Evolutionary conservation across 2,888 invertebrate genomes (phyloP).

Genomic region (Caenorhabditis sp.): DNA sequence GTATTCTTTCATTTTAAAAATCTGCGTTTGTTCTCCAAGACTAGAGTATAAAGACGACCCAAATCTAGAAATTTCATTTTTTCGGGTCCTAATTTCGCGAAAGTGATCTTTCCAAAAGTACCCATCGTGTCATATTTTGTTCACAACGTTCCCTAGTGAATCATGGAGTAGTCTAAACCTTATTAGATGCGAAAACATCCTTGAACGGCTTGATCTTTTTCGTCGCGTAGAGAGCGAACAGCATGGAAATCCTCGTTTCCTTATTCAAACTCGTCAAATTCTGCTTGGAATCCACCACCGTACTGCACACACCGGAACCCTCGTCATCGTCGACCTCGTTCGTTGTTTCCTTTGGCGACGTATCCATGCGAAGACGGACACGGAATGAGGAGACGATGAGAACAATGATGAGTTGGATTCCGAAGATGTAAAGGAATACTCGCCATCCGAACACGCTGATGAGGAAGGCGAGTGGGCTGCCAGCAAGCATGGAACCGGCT

Average conservation of each 20-base stretch:
- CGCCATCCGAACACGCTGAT: conserved; percentile 66
- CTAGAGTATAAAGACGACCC: no score
- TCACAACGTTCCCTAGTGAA: no score
- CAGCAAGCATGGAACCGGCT: conserved; percentile 76
- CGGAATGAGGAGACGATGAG: conserved; percentile 62
- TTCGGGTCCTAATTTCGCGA: no score
- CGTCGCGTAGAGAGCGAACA: conserved; percentile 47
- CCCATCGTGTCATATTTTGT: no score
- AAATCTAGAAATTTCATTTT: no score
- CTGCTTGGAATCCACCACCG: conserved; percentile 47
- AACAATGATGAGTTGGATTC: conserved; percentile 60
- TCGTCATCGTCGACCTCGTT: conserved; percentile 34
- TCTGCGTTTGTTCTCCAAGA: no score
- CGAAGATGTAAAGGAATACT: conserved; percentile 68
- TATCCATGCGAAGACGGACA: conserved; percentile 61
- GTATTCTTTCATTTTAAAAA: no score
- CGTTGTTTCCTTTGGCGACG: conserved; percentile 13
- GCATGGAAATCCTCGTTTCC: conserved; percentile 56
- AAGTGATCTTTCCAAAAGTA: no score
- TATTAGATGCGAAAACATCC: conserved; percentile 31
- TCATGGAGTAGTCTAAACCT: no score
- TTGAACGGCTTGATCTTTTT: conserved; percentile 57
- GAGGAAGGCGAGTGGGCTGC: conserved; percentile 70
- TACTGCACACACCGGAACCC: conserved; percentile 48
- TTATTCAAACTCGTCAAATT: conserved; percentile 52